Conservation (phyloP, 2,797 vertebrate genomes). For the Okamejei kenojei region DNA sequence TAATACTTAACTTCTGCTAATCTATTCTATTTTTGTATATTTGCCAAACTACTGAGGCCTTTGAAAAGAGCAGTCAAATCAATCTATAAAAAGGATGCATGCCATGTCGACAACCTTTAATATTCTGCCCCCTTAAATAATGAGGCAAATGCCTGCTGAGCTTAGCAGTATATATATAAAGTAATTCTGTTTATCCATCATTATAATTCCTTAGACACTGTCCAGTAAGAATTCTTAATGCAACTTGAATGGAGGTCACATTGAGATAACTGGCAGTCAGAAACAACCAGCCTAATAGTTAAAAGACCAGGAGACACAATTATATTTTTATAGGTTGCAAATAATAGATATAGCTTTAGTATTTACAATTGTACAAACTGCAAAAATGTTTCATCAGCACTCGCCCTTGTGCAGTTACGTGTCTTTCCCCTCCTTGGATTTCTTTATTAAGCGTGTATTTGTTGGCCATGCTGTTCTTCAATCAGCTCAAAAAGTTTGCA, state of each 20-base stretch:
- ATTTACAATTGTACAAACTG: background rate
- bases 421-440: background rate
- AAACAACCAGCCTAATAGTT: background rate
- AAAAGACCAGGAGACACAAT: background rate
- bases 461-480: background rate
- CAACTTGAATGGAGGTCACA: background rate
- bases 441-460: background rate
- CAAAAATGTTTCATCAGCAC: background rate
- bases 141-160: background rate
- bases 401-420: background rate
- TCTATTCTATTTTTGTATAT: background rate
- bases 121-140: background rate
- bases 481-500: background rate
- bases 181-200: constrained; percentile 13
- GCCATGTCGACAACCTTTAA: background rate
- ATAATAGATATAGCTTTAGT: background rate
- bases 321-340: background rate
- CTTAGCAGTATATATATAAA: background rate
- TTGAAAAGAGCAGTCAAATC: background rate
- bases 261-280: background rate
- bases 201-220: background rate
- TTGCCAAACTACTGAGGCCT: background rate
- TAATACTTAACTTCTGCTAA: background rate
- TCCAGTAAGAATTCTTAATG: background rate
- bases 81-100: background rate